Conservation (phyloP, 1,140 invertebrate species). For the Drosophila hydei region DNA sequence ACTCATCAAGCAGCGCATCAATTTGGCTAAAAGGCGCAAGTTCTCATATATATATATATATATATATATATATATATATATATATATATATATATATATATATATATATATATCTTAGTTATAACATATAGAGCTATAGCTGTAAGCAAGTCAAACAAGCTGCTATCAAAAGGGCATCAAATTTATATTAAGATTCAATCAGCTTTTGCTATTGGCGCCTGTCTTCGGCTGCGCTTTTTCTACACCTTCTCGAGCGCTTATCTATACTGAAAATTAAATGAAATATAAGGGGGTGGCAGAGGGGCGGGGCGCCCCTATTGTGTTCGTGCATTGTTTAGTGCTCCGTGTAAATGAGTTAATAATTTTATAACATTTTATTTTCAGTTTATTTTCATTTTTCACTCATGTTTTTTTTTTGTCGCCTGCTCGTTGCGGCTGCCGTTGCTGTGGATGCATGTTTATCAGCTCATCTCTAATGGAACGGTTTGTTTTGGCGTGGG, state of each 20-base stretch:
- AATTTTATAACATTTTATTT: background rate
- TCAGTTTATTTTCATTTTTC: background rate
- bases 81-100: no score
- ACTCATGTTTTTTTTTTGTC: conserved; percentile 10
- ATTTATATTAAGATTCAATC: conserved; percentile 7
- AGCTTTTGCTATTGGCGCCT: background rate
- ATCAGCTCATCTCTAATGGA: conserved; percentile 78
- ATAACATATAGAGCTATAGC: no score
- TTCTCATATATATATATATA: no score
- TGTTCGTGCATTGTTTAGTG: background rate
- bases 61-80: background rate
- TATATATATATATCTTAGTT: background rate
- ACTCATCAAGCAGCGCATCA: background rate
- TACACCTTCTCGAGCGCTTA: background rate
- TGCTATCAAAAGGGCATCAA: conserved; percentile 3
- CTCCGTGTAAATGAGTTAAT: background rate
- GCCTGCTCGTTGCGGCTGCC: conserved; percentile 4
- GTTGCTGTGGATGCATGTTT: conserved; percentile 60
- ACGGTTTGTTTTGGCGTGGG: conserved; percentile 66
- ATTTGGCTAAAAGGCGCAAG: conserved; percentile 8
- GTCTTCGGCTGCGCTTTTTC: no score
- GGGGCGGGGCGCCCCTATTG: background rate
- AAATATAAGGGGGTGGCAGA: background rate
- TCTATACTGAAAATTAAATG: conserved; percentile 4
- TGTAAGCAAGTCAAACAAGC: background rate